phyloP scores from a whole-genome alignment of 2,113 vertebrate genomes.

The Festucalex cinctus region DNA sequence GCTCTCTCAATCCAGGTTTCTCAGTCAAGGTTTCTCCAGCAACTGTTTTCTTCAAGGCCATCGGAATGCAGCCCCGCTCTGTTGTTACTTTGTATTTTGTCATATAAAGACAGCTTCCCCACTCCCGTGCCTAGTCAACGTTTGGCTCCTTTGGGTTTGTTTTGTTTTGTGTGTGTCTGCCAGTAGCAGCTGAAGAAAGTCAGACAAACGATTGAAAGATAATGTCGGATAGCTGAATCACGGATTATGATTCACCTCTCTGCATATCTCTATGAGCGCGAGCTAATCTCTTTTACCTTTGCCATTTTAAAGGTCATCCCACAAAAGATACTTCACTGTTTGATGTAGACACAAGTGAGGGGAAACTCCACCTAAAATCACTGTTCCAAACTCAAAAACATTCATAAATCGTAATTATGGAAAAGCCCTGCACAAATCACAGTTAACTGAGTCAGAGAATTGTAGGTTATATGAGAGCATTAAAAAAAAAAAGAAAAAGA shows the following conservation, averaged over 20 bases:
- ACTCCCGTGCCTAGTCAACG: too few species aligned
- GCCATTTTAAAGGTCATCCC: constrained; percentile 7
- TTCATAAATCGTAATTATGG: constrained; percentile 43
- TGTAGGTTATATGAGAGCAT: background rate
- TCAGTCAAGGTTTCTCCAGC: too few species aligned
- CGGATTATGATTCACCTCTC: background rate
- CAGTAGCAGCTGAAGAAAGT: background rate
- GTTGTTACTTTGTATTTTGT: too few species aligned
- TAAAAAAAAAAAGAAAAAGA: constrained; percentile 16
- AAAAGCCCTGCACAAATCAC: constrained; percentile 19
- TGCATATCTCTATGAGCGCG: background rate
- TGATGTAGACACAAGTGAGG: constrained; percentile 24
- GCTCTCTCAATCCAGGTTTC: too few species aligned
- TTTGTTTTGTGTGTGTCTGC: background rate
- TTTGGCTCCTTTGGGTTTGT: background rate
- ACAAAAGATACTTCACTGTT: constrained; percentile 2
- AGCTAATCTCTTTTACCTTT: background rate
- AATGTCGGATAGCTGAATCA: background rate
- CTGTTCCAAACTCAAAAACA: constrained; percentile 37
- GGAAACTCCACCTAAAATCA: constrained; percentile 43
- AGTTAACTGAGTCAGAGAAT: constrained; percentile 13
- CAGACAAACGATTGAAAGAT: background rate
- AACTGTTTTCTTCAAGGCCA: too few species aligned
- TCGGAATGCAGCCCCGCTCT: too few species aligned
- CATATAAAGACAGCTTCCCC: too few species aligned